Percentiles rank a stretch among this genome's conserved stretches.
Evolutionary conservation across 1,140 invertebrate species (phyloP).

Genomic region (Diabrotica virgifera): DNA sequence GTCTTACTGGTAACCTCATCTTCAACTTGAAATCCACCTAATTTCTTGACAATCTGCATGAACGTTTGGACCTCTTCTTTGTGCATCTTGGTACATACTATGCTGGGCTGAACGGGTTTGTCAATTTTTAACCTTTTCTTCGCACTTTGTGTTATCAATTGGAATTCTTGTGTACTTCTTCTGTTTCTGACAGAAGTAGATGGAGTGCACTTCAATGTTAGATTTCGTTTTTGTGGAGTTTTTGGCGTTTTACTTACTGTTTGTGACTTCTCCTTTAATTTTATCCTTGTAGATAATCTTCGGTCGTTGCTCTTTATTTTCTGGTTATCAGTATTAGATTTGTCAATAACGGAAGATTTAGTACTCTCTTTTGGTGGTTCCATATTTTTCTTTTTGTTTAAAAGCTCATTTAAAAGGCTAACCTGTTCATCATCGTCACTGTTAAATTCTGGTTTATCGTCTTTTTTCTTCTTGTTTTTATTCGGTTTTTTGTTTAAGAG

Average conservation of each 20-base stretch:
- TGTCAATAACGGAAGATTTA: too few species aligned
- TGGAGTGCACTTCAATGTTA: conserved; percentile 3
- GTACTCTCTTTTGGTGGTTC: too few species aligned
- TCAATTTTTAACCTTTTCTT: conserved; percentile 28
- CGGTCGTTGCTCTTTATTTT: too few species aligned
- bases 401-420: conserved; percentile 12
- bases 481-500: too few species aligned
- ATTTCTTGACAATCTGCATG: conserved; percentile 48
- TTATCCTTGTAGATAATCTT: too few species aligned
- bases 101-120: conserved; percentile 29
- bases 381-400: conserved; percentile 2
- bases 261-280: neutral
- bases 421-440: conserved; percentile 18
- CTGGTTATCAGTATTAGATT: too few species aligned
- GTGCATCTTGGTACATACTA: conserved; percentile 44
- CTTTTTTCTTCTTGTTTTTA: neutral
- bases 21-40: conserved; percentile 52
- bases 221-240: neutral
- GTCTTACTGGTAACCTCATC: conserved; percentile 51
- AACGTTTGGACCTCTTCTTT: conserved; percentile 37
- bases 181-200: conserved; percentile 13
- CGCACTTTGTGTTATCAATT: conserved; percentile 11
- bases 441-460: neutral
- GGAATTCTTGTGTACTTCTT: conserved; percentile 41
- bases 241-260: neutral